Evolutionary conservation across 2,797 vertebrate genomes (phyloP).

Genomic region (Pipistrellus kuhlii): DNA sequence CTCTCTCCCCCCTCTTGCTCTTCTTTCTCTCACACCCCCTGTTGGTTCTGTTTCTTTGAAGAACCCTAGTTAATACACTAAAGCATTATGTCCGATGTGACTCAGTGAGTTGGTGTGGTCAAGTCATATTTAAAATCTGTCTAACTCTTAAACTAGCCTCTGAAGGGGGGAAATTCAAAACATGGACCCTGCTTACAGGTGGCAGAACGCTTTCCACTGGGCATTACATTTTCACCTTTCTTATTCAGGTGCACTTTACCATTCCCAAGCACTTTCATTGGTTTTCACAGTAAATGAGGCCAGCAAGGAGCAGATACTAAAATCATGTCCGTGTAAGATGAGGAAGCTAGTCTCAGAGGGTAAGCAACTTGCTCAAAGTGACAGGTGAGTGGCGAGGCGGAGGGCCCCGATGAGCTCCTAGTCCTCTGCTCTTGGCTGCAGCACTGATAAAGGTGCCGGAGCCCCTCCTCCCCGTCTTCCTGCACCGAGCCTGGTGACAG

Average conservation of each 20-base stretch:
- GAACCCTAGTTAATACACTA: background rate
- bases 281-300: conserved; percentile 20
- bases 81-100: background rate
- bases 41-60: conserved; percentile 12
- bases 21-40: background rate
- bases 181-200: background rate
- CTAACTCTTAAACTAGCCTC: background rate
- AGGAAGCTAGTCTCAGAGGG: background rate
- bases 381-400: background rate
- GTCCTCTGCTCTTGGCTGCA: background rate
- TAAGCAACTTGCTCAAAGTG: background rate
- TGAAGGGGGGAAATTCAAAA: background rate
- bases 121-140: background rate
- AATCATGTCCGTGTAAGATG: background rate
- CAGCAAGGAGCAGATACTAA: background rate
- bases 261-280: background rate
- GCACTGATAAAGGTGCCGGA: background rate
- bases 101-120: background rate
- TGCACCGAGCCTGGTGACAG: background rate
- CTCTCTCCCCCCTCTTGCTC: background rate
- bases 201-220: background rate
- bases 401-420: background rate
- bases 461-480: background rate
- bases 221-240: background rate
- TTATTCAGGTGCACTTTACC: background rate